These are phyloP conservation scores for Burhinus oedicnemus DNA, from an alignment of 2,113 vertebrate genomes.

Conservation along the genomic window DNA sequence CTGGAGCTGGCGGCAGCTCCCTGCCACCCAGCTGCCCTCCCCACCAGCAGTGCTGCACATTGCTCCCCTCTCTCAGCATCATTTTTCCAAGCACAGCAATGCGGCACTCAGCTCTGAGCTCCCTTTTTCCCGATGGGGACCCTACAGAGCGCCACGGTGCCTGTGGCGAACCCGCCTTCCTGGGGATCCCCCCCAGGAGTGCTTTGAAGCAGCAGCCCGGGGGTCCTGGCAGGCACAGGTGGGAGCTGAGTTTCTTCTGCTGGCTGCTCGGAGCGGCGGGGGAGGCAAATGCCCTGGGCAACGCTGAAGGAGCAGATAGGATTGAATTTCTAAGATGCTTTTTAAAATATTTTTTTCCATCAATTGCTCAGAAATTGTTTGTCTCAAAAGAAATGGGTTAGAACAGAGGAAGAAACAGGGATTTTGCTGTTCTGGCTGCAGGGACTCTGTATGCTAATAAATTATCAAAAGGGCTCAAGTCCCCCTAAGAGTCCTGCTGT, in stretches of 20 bases:
- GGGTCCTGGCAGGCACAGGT: fast-evolving
- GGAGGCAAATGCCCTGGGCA: not conserved
- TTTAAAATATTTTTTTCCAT: not conserved
- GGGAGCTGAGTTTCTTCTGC: not conserved
- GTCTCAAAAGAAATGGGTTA: not conserved
- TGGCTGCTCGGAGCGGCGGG: not conserved
- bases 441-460: not conserved
- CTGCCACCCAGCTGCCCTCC: not conserved
- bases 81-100: not conserved
- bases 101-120: not conserved
- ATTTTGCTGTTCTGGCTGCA: not conserved
- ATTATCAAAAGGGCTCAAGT: not conserved
- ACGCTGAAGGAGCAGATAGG: not conserved
- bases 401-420: not conserved
- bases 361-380: not conserved
- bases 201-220: fast-evolving
- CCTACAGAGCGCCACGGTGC: fast-evolving
- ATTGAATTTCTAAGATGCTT: not conserved
- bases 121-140: not conserved
- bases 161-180: not conserved
- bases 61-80: not conserved
- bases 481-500: not conserved
- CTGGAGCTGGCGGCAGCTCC: not conserved
- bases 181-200: too few relatives aligned
- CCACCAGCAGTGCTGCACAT: not conserved